Conservation (phyloP, 2,113 vertebrate species). For the Pogona vitticeps region DNA sequence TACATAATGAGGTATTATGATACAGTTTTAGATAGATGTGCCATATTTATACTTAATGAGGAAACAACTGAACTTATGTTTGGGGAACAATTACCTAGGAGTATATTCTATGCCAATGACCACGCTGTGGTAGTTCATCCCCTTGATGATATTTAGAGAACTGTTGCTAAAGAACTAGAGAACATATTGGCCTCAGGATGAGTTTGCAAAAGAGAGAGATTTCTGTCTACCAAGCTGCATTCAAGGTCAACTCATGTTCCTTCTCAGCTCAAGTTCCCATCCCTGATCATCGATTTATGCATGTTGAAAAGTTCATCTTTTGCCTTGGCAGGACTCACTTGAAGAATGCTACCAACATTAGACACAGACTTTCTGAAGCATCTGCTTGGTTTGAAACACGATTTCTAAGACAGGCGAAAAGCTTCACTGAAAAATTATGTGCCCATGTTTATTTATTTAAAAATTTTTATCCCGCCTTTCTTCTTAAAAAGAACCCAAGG, state of each 20-base stretch:
- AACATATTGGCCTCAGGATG: background rate
- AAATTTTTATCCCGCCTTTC: too few relatives aligned
- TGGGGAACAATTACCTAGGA: background rate
- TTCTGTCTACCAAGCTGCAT: background rate
- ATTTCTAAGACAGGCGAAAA: background rate
- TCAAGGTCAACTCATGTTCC: background rate
- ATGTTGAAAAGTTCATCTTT: conserved; percentile 15
- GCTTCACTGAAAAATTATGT: background rate
- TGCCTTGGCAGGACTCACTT: conserved; percentile 6
- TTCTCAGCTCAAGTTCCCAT: background rate
- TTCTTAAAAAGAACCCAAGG: too few relatives aligned
- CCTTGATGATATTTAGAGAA: conserved; percentile 15
- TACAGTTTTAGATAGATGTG: background rate
- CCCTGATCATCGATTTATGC: background rate
- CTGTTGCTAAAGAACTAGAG: background rate
- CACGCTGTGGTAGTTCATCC: background rate
- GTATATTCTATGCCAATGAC: background rate
- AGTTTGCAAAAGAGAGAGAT: background rate
- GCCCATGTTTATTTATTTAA: too few relatives aligned
- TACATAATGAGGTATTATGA: background rate
- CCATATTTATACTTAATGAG: background rate
- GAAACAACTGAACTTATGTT: background rate
- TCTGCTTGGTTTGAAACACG: conserved; percentile 19
- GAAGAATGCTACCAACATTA: background rate
- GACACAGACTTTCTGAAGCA: conserved; percentile 16